A percentile compares a stretch with the other conserved stretches of the same genome.
phyloP scores from a whole-genome alignment of 92 coral and sea anemone genomes.

The Scolanthus callimorphus region DNA sequence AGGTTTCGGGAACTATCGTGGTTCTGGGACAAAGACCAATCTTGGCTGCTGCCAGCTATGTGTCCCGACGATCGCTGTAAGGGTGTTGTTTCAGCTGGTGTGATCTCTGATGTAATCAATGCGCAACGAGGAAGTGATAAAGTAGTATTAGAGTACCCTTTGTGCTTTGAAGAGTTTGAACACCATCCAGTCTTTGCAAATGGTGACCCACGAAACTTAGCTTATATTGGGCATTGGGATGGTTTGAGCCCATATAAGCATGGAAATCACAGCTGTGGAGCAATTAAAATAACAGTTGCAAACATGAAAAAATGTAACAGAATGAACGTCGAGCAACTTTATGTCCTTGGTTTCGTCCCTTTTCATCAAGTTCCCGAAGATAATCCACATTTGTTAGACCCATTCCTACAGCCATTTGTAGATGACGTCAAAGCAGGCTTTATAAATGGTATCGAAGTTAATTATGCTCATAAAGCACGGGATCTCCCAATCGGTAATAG shows the following conservation, averaged over 20 bases:
- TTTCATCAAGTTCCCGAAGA: background rate
- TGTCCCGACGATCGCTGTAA: constrained; percentile 52
- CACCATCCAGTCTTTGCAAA: constrained; percentile 45
- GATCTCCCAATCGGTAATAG: background rate
- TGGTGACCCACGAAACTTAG: constrained; percentile 68
- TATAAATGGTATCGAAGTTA: background rate
- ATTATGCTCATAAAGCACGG: constrained; percentile 1
- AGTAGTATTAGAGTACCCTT: background rate
- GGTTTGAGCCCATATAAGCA: background rate
- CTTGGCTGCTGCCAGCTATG: constrained; percentile 63
- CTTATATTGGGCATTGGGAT: constrained; percentile 37
- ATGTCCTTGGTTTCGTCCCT: background rate
- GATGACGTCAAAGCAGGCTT: background rate
- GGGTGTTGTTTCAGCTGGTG: constrained; percentile 4
- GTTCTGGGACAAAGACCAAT: constrained; percentile 53
- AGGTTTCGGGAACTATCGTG: constrained; percentile 53
- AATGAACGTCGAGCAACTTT: background rate
- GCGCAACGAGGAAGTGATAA: background rate
- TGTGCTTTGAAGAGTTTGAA: constrained; percentile 44
- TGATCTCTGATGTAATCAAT: too few species aligned
- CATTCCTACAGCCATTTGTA: background rate
- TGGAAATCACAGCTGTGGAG: background rate
- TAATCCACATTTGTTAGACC: background rate
- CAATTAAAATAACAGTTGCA: background rate
- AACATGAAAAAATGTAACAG: background rate